Evolutionary conservation across 2,888 invertebrate species (phyloP).

Genomic region (Labia minor): DNA sequence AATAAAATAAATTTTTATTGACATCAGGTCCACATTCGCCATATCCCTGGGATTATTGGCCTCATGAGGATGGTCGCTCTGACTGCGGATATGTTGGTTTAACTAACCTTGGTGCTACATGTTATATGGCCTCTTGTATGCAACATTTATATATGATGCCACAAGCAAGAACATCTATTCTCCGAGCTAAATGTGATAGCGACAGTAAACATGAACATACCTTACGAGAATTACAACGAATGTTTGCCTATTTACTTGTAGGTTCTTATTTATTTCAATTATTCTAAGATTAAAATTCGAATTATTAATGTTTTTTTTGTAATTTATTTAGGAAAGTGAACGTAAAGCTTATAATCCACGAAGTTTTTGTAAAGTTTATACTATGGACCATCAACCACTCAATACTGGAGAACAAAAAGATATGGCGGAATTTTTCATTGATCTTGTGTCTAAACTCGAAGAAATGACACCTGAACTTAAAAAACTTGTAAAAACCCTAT

Average conservation of each 20-base stretch:
- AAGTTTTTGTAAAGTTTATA: conserved; percentile 90
- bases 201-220: conserved; percentile 72
- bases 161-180: conserved; percentile 72
- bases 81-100: conserved; percentile 91
- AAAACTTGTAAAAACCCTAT: conserved; percentile 76
- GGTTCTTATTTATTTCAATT: conserved; percentile 24
- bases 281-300: too few species aligned
- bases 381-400: conserved; percentile 92
- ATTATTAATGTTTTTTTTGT: conserved; percentile 1
- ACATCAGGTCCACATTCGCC: conserved; percentile 68
- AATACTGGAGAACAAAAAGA: conserved; percentile 96
- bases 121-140: conserved; percentile 96
- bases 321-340: conserved; percentile 70
- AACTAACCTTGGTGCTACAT: conserved; percentile 90
- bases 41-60: conserved; percentile 97
- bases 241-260: conserved; percentile 86
- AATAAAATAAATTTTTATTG: too few species aligned
- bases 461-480: conserved; percentile 90
- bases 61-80: conserved; percentile 86
- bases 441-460: conserved; percentile 87
- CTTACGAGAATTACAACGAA: conserved; percentile 76
- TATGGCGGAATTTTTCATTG: conserved; percentile 97
- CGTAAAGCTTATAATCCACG: conserved; percentile 91
- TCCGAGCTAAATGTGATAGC: conserved; percentile 60
- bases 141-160: conserved; percentile 98